Conservation (phyloP, 1,140 invertebrate species). For the Eurosta solidaginis region DNA sequence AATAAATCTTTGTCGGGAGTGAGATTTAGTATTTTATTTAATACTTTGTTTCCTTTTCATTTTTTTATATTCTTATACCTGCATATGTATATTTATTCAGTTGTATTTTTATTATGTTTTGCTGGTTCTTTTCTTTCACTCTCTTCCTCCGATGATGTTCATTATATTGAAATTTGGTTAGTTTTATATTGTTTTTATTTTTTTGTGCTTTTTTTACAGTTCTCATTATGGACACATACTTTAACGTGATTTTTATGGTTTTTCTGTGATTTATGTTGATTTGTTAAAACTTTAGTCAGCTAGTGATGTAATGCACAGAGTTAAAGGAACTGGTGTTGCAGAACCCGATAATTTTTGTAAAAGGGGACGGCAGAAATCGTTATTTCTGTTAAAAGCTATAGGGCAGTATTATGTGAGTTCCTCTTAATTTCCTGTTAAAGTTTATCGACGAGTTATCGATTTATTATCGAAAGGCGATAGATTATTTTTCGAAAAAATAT, state of each 20-base stretch:
- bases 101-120: background rate
- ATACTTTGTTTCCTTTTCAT: background rate
- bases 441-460: too few species aligned
- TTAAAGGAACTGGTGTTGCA: too few species aligned
- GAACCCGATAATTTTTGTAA: too few species aligned
- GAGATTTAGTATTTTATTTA: background rate
- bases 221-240: background rate
- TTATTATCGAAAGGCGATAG: too few species aligned
- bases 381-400: too few species aligned
- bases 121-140: background rate
- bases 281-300: too few species aligned
- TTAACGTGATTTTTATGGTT: background rate
- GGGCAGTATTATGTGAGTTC: too few species aligned
- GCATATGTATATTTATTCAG: background rate
- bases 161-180: background rate
- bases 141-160: background rate
- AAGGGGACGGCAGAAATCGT: too few species aligned
- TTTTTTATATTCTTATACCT: background rate
- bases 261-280: background rate
- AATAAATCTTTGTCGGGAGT: conserved; percentile 2
- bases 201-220: background rate
- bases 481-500: too few species aligned
- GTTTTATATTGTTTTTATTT: background rate
- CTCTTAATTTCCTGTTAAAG: too few species aligned
- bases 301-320: too few species aligned